Percentiles rank a stretch among this genome's conserved stretches.
phyloP scores from a whole-genome alignment of 2,113 vertebrate genomes.

The Cyphomyrus discorhynchus region DNA sequence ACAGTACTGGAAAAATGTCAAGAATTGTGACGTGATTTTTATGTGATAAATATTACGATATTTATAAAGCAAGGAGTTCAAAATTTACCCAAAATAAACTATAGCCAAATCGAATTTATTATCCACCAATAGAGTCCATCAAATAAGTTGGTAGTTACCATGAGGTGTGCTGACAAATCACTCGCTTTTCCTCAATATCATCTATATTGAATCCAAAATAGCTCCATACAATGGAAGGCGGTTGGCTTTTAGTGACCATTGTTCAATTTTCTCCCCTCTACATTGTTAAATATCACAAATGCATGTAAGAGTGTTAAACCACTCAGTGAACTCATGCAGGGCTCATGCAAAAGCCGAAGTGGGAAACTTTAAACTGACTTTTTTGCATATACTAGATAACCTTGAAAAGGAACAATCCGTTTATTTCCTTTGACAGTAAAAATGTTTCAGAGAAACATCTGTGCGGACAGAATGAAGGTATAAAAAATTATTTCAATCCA shows the following conservation, averaged over 20 bases:
- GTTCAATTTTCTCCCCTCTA: too few relatives aligned
- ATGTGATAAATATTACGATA: neutral
- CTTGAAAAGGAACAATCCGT: neutral
- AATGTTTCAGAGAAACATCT: neutral
- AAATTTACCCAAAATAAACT: neutral
- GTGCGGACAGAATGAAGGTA: neutral
- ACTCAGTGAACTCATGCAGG: too few relatives aligned
- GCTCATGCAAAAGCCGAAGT: neutral
- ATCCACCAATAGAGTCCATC: neutral
- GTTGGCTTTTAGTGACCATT: too few relatives aligned
- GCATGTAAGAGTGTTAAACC: too few relatives aligned
- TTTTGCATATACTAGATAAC: neutral
- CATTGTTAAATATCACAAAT: too few relatives aligned
- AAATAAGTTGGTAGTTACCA: neutral
- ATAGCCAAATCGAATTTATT: neutral
- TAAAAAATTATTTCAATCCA: neutral
- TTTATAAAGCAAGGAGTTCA: neutral
- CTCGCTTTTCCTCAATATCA: too few relatives aligned
- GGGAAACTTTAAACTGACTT: too few relatives aligned
- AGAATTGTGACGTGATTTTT: neutral
- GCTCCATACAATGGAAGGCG: too few relatives aligned
- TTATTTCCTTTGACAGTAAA: neutral
- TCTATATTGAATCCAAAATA: too few relatives aligned
- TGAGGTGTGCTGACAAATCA: too few relatives aligned
- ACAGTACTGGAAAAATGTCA: neutral